A percentile compares a stretch with the other conserved stretches of the same genome.
phyloP scores from a whole-genome alignment of 92 coral and sea anemone species.

The Bergia puertoricense region DNA sequence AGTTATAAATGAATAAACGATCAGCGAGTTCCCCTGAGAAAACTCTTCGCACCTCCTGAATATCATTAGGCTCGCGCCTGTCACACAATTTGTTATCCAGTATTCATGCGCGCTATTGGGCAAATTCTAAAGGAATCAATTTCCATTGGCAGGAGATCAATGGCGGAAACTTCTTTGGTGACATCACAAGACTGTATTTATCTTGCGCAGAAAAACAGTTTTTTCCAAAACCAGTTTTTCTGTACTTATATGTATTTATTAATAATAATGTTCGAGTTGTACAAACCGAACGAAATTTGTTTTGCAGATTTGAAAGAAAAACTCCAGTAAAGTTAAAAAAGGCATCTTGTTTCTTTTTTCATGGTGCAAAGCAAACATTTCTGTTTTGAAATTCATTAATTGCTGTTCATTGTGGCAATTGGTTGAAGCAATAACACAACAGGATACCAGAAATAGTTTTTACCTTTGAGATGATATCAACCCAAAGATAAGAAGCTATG shows the following conservation, averaged over 20 bases:
- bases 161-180: slow-evolving; percentile 8
- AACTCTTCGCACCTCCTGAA: slow-evolving; percentile 27
- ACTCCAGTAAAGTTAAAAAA: no score
- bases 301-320: not conserved
- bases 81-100: slow-evolving; percentile 23
- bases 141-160: not conserved
- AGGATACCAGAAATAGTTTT: not conserved
- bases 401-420: not conserved
- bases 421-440: slow-evolving; percentile 20
- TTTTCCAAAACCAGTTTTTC: no score
- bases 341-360: not conserved
- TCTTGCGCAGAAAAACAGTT: no score
- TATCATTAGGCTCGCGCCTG: slow-evolving; percentile 39
- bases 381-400: not conserved
- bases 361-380: not conserved
- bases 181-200: not conserved
- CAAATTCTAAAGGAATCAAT: slow-evolving; percentile 1
- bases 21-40: slow-evolving; percentile 23
- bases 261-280: not conserved
- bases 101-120: slow-evolving; percentile 36
- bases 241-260: no score
- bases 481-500: not conserved
- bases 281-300: not conserved
- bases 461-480: not conserved
- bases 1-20: slow-evolving; percentile 17